Evolutionary conservation across 1,140 invertebrate species (phyloP).

Genomic region (Hypsibius dujardini): DNA sequence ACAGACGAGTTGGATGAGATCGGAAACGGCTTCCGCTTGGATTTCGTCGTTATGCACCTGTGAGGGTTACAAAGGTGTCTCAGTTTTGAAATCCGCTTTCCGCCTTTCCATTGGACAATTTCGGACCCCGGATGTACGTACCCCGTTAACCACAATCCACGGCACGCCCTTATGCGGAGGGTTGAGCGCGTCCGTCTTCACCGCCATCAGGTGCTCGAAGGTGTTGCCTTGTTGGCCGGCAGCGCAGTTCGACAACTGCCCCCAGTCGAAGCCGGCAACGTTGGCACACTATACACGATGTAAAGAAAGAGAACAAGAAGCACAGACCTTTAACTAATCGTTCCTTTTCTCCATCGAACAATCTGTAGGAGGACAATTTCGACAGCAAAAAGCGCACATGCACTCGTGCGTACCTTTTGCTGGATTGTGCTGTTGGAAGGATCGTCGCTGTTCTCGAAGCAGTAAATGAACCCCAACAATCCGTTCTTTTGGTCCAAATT

Average conservation of each 20-base stretch:
- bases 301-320: too few relatives aligned
- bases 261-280: constrained; percentile 35
- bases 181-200: constrained; percentile 48
- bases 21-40: neutral
- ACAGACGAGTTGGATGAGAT: constrained; percentile 3
- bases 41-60: neutral
- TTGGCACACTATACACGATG: constrained; percentile 31
- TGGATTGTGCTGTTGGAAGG: constrained; percentile 20
- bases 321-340: too few relatives aligned
- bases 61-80: neutral
- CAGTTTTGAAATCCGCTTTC: too few relatives aligned
- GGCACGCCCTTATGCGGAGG: constrained; percentile 59
- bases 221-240: constrained; percentile 43
- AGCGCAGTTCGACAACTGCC: constrained; percentile 49
- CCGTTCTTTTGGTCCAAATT: too few relatives aligned
- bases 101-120: too few relatives aligned
- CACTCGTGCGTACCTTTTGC: too few relatives aligned
- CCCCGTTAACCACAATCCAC: constrained; percentile 58
- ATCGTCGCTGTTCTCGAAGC: constrained; percentile 3
- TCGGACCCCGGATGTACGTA: too few relatives aligned
- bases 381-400: too few relatives aligned
- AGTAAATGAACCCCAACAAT: too few relatives aligned
- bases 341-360: too few relatives aligned
- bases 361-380: too few relatives aligned
- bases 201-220: constrained; percentile 57